Base-by-base conservation (phyloP, 2,113 vertebrate species). In the Prietella phreatophila region DNA sequence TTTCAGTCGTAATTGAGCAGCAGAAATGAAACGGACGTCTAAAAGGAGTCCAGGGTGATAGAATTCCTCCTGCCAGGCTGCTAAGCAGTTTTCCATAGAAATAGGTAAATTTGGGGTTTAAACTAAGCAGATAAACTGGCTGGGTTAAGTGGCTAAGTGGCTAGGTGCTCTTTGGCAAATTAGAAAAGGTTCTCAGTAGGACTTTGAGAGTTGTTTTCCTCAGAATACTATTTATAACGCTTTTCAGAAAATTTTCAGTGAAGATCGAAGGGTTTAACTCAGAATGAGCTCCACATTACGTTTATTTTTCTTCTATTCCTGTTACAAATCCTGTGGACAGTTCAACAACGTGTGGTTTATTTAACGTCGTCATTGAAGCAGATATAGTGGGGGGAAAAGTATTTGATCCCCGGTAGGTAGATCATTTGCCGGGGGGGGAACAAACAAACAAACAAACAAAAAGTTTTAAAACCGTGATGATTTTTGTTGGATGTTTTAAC, bases 41-140 rank as follows among this genome's bases (percentile, higher is more conserved):
- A n/a, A 86, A 58, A 71, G 78, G 47, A 71, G n/a, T 71, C 1
- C 0, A 22, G 76, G 76, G 14, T 63, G 55, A 80, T 80, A 65
- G 58, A 80, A 63, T 67, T 86, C 79, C 63, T n/a, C 7, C 75
- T 86, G 71, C 53, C 58, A 30, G 79, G 56, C 58, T 30, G 58
- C 42, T 83, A 86, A 89, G 76, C 80, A 76, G 78, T 80, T 92
- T 88, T 88, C 61, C 87, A 91, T 90, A 85, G 83, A 88, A 91
- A 86, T 89, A 55, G 84, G 61, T 85, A 30, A 81, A 56, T 89
- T 90, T 85, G 86, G 58, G 42, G n/a, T 42, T 65, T 90, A 25
- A 86, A 85, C 63, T 86, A 76, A 85, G 55, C 85, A 89, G 47
- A 75, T 58, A 58, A 53, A 11, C 53, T 75, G 60, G 82, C 27